Base-by-base conservation (phyloP, 2,888 invertebrate genomes). In the Dolomedes plantarius region DNA sequence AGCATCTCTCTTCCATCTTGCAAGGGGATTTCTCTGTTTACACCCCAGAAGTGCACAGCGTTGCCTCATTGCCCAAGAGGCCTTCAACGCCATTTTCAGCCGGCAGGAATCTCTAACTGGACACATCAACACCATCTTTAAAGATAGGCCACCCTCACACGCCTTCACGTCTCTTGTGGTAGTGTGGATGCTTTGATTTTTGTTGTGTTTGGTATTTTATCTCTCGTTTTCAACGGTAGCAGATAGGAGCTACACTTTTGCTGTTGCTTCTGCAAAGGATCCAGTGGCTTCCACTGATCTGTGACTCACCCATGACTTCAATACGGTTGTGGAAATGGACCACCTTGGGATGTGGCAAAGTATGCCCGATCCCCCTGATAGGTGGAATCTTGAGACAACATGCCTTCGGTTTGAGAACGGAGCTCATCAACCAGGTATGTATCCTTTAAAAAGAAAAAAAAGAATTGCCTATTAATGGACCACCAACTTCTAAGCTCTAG, bases 331-430 rank as follows among this genome's bases (percentile, higher is more conserved):
- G 91, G 91, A 89, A 91, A 92, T 89, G 91, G 91, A 79, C 92
- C 92, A 89, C 92, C 92, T 72, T 92, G 92, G 68, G 92, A 90
- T 27, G 89, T 88, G 65, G 89, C 89, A 88, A 90, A 90, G 69
- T 89, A 90, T 29, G 90, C 91, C 81, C 93, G 91, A 89, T 93
- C 93, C 64, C 93, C 95, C 92, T 96, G 95, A 92, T 95, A 96
- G 89, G 95, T 95, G 67, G 96, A 96, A 92, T 97, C 98, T 93
- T 98, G 98, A 72, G 98, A 98, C 90, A 98, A 93, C 90, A 98
- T 94, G 79, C 96, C 97, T 91, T 98, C 98, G 93, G 97, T 96
- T 93, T 98, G 98, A 74, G 97, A 97, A 91, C 96, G 96, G 92
- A 95, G 95, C 91, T 96, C 96, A 46, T 94, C 94, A 75, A 95